Evolutionary conservation across 2,797 vertebrate genomes (phyloP), one percentile per base, ranked within the genome.

Genomic region (Muraenolepis orangiensis): DNA sequence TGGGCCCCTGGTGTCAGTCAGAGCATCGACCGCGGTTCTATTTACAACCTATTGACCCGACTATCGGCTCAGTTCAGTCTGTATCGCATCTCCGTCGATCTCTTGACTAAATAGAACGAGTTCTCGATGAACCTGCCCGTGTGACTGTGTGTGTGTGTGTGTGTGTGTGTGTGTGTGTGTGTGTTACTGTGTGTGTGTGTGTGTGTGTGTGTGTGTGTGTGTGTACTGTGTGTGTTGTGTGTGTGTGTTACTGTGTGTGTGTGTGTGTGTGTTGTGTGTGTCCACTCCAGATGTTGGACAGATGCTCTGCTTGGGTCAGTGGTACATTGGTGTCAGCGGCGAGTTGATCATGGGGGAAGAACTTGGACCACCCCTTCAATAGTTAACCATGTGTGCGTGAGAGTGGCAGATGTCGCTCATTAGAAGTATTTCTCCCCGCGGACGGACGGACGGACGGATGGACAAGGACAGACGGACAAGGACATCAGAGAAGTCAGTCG

Each of bases 271-370:
- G 18, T 77, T 68, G 71, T 78, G 72, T 80, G 75, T 67, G 81
- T 78, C 69, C 75, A 64, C 34, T 67, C 2, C 83, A 87, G 85
- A 88, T 91, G 84, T 87, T n/a, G 74, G 82, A 82, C 90, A 89
- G 86, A 88, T 88, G 88, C 71, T 76, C 36, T 75, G 71, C 71
- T 81, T 34, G 70, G 85, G 82, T 85, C 85, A 84, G 74, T 74
- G 69, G 80, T 79, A 74, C 40, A 20, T 72, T 2, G 18, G 72
- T 32, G n/a, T n/a, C n/a, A n/a, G n/a, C n/a, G n/a, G n/a, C n/a
- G 70, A 30, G 26, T 51, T 42, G 32, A 38, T 69, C n/a, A n/a
- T n/a, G n/a, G n/a, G n/a, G 26, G 71, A 80, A 79, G 84, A 82
- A 72, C 84, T 46, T 7, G 13, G 69, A 76, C 72, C 72, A 78